Base-by-base conservation (phyloP, 1,140 invertebrate species). In the Chironomus tepperi region DNA sequence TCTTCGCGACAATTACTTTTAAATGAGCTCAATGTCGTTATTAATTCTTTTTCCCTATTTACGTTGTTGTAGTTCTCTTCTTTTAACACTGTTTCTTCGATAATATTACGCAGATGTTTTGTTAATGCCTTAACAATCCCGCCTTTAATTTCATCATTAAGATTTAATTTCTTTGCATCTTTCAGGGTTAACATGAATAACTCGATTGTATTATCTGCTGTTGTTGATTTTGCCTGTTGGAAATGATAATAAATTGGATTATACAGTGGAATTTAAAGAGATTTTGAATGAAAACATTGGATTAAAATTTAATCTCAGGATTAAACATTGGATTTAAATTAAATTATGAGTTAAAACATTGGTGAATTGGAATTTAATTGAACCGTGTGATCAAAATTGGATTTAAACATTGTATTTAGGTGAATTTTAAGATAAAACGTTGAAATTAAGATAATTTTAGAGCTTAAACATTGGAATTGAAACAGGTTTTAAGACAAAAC, bases 71-170 rank as follows among this genome's bases (percentile, higher is more conserved):
- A 70, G 3, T 15, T 70, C 10, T 70, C 16, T 70, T 57, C 47
- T 57, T 70, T n/a, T 8, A 16, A 70, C n/a, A 70, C 18, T 18
- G n/a, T 19, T 8, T 70, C 65, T 3, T 10, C 18, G 7, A 70
- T 70, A 9, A 70, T 70, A 7, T 18, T 70, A 3, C 18, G n/a
- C n/a, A 70, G 19, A 19, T 70, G 18, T 70, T 18, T 21, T 8
- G 19, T 18, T 12, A 70, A 19, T 18, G 65, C 16, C 9, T 70
- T 21, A 19, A 70, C 65, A 10, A 70, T 70, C n/a, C 2, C 16
- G n/a, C 19, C 65, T 70, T 70, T 70, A 8, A 70, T 19, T 70
- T 70, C 65, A 70, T 70, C 65, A 21, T 21, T 70, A 10, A 70
- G 19, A 70, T 70, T 70, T 9, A 70, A 21, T 12, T 70, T 70